A percentile compares a stretch with the other conserved stretches of the same genome.
These are phyloP conservation scores for Phaetusa simplex DNA, from an alignment of 2,113 vertebrate genomes.

Conservation along the genomic window DNA sequence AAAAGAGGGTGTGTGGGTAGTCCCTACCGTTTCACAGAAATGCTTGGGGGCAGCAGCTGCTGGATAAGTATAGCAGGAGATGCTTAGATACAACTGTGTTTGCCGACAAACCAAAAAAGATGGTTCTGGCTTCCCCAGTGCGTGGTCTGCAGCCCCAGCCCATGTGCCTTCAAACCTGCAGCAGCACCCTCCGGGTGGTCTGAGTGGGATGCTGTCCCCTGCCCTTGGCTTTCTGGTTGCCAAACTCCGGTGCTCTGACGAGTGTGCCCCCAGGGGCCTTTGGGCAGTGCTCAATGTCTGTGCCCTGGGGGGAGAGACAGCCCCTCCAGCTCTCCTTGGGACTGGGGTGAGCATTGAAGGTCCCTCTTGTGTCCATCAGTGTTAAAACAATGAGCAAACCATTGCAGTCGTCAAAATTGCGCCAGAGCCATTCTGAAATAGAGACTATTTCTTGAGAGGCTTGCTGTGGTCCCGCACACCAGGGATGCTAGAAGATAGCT, in stretches of 20 bases:
- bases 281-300: neutral
- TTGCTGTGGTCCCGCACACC: fast-evolving
- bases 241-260: neutral
- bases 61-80: conserved; percentile 7
- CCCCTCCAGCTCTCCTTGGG: no score
- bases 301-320: neutral
- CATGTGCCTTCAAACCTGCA: neutral
- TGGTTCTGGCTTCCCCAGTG: conserved; percentile 17
- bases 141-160: neutral
- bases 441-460: neutral
- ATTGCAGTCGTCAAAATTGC: neutral
- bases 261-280: no score
- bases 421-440: neutral
- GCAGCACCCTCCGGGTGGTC: neutral
- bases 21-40: neutral
- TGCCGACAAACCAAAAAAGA: conserved; percentile 42
- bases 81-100: conserved; percentile 39
- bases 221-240: neutral
- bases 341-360: neutral
- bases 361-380: neutral
- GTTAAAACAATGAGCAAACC: neutral
- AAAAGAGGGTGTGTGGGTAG: conserved; percentile 1
- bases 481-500: neutral
- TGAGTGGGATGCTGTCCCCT: neutral
- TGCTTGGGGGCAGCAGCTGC: conserved; percentile 19